Percentiles rank a stretch among this genome's conserved stretches.
Conservation (phyloP, 2,888 invertebrate species). For the Tricholauxania praeusta region DNA sequence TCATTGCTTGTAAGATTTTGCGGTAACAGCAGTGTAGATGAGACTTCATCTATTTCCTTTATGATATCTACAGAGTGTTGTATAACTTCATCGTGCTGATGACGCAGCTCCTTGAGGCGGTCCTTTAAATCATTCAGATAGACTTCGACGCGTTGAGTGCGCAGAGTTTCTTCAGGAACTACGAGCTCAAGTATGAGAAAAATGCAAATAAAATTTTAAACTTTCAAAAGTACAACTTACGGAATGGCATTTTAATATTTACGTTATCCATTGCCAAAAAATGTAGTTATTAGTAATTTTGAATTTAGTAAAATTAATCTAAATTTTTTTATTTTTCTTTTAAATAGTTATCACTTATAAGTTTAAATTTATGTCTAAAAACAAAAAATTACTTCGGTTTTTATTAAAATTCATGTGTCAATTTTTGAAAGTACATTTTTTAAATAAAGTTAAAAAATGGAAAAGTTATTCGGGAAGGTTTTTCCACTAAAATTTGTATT, state of each 20-base stretch:
- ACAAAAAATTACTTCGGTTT: no score
- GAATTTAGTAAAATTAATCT: conserved; percentile 8
- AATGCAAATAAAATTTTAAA: not conserved
- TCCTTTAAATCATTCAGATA: conserved; percentile 54
- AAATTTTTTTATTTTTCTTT: conserved; percentile 7
- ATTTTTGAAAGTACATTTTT: no score
- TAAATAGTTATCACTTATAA: not conserved
- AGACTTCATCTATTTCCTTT: conserved; percentile 55
- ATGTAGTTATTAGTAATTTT: conserved; percentile 14
- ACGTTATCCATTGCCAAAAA: conserved; percentile 40
- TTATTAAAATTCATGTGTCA: no score
- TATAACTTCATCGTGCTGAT: conserved; percentile 51
- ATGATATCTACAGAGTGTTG: conserved; percentile 52
- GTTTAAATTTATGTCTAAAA: no score
- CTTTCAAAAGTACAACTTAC: conserved; percentile 28
- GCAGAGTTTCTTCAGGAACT: conserved; percentile 46
- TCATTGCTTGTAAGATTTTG: conserved; percentile 17
- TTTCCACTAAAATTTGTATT: no score
- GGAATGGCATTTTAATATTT: conserved; percentile 40
- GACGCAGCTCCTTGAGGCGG: conserved; percentile 50
- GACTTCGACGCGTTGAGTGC: conserved; percentile 50
- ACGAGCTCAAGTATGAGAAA: no score
- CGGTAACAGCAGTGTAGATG: conserved; percentile 41
- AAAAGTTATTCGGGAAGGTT: no score
- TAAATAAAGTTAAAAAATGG: no score